phyloP scores from a whole-genome alignment of 2,888 invertebrate species.

The Strigamia maritima region DNA sequence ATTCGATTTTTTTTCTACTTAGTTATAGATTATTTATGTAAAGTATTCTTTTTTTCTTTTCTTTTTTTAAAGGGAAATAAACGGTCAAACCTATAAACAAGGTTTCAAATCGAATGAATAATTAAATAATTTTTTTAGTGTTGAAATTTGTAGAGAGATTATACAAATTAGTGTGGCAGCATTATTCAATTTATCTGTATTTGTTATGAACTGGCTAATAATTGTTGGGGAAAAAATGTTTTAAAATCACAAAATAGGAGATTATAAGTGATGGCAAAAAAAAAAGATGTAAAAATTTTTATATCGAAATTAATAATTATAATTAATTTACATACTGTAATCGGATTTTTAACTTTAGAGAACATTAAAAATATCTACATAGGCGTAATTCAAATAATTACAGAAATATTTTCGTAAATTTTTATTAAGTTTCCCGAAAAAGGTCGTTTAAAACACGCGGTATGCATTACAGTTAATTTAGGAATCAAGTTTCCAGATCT shows the following conservation, averaged over 20 bases:
- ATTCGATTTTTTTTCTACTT: neutral
- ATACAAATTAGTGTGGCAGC: neutral
- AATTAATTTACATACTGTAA: neutral
- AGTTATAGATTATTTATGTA: no score
- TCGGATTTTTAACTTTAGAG: neutral
- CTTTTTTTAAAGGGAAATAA: no score
- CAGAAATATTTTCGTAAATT: no score
- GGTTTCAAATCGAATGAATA: neutral
- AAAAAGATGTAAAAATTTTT: neutral
- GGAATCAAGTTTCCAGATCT: neutral
- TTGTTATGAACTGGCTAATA: neutral
- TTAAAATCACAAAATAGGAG: neutral
- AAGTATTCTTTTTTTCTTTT: no score
- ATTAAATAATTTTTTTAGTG: neutral
- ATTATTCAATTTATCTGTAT: neutral
- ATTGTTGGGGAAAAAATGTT: neutral
- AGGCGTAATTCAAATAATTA: no score
- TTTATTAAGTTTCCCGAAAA: neutral
- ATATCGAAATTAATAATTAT: neutral
- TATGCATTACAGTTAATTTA: neutral
- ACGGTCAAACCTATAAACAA: neutral
- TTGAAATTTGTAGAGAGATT: neutral
- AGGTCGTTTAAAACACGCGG: neutral
- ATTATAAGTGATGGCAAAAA: no score
- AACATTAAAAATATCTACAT: no score